A percentile compares a stretch with the other conserved stretches of the same genome.
These are phyloP conservation scores for Alentia gelatinosa DNA, from an alignment of 2,888 invertebrate species.

Conservation along the genomic window DNA sequence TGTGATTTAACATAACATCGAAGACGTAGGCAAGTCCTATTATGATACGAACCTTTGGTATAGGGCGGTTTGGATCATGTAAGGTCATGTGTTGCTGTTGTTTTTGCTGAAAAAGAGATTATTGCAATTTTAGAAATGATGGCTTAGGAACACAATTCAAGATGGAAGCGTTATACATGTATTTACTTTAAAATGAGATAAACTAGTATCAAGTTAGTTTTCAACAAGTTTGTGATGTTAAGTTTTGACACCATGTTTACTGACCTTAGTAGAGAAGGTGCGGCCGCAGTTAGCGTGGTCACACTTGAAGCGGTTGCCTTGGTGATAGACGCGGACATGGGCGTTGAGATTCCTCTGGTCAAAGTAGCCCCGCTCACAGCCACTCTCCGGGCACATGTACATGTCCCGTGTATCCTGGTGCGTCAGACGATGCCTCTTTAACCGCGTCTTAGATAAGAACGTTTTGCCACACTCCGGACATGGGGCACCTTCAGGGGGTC, in stretches of 20 bases:
- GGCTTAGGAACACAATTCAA: no score
- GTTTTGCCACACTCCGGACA: slow-evolving; percentile 68
- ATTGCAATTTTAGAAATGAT: background rate
- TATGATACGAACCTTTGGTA: background rate
- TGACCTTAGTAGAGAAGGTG: slow-evolving; percentile 70
- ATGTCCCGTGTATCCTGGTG: slow-evolving; percentile 65
- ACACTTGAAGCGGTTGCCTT: slow-evolving; percentile 68
- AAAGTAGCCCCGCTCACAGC: slow-evolving; percentile 69
- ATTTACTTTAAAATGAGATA: no score
- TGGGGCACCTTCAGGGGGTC: slow-evolving; percentile 59
- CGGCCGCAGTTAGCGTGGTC: slow-evolving; percentile 67
- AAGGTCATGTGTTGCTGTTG: background rate
- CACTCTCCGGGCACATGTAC: slow-evolving; percentile 68
- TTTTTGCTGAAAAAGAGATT: background rate
- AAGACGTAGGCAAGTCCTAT: no score
- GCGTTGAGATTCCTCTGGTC: slow-evolving; percentile 69
- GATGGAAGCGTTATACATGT: background rate
- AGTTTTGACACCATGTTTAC: no score
- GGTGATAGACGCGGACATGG: slow-evolving; percentile 71
- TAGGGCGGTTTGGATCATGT: background rate
- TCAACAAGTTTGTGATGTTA: no score
- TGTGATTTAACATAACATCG: no score
- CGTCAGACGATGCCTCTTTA: slow-evolving; percentile 67
- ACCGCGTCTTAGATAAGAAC: slow-evolving; percentile 66
- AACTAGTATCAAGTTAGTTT: no score